These are phyloP conservation scores for Schizopygopsis malacanthus DNA, from an alignment of 2,797 vertebrate species.

Conservation along the genomic window DNA sequence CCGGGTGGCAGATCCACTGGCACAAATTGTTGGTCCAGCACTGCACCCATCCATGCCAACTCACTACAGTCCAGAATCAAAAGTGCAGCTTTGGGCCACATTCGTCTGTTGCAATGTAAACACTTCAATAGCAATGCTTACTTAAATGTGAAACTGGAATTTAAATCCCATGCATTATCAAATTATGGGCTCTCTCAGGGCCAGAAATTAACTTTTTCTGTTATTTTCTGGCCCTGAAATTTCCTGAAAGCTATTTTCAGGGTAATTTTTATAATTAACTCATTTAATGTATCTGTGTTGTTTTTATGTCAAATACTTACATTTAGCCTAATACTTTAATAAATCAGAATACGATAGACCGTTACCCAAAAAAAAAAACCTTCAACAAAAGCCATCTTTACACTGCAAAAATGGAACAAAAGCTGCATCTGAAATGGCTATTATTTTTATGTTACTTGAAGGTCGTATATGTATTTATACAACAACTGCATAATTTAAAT, in stretches of 20 bases:
- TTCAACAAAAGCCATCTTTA: conserved; percentile 1
- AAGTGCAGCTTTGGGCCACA: conserved; percentile 20
- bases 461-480: background rate
- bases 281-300: background rate
- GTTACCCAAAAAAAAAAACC: background rate
- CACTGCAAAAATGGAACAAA: background rate
- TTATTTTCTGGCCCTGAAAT: no score
- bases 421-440: background rate
- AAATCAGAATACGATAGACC: background rate
- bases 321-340: background rate
- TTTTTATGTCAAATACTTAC: background rate
- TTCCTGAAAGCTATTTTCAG: background rate
- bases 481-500: background rate
- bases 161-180: conserved; percentile 7
- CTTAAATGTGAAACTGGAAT: conserved; percentile 11
- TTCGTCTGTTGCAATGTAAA: conserved; percentile 16
- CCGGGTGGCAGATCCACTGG: conserved; percentile 23
- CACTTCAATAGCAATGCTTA: background rate
- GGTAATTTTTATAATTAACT: background rate
- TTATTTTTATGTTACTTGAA: background rate
- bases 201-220: background rate
- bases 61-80: background rate
- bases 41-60: conserved; percentile 29
- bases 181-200: background rate
- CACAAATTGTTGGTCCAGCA: conserved; percentile 9